phyloP scores from a whole-genome alignment of 2,888 invertebrate genomes.

The Odontothrips loti region DNA sequence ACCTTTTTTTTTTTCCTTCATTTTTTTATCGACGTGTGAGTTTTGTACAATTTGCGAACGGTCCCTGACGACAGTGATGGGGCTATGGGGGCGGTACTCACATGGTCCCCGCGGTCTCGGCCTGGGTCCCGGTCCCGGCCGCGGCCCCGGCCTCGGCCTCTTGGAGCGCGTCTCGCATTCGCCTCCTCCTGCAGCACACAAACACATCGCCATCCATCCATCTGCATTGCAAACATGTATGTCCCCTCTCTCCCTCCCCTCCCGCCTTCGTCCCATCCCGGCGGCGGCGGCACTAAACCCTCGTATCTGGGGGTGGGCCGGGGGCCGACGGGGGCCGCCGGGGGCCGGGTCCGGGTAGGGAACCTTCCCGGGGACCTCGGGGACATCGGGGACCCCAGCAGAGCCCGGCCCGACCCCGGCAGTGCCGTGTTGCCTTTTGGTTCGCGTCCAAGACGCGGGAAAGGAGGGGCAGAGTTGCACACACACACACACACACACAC shows the following conservation, averaged over 20 bases:
- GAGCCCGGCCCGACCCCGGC: too few species aligned
- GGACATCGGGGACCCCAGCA: too few species aligned
- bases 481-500: too few species aligned
- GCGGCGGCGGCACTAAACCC: not conserved
- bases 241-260: not conserved
- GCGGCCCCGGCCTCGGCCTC: not conserved
- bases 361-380: too few species aligned
- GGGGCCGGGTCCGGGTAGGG: not conserved
- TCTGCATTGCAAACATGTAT: constrained; percentile 14
- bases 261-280: not conserved
- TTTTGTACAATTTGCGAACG: too few species aligned
- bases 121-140: not conserved
- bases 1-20: too few species aligned
- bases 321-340: not conserved
- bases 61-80: too few species aligned
- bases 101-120: not conserved
- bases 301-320: not conserved
- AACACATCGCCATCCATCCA: not conserved
- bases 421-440: too few species aligned
- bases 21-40: too few species aligned
- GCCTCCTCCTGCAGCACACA: constrained; percentile 15
- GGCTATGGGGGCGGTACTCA: not conserved
- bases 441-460: too few species aligned
- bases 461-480: too few species aligned
- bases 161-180: not conserved